Conservation (phyloP, 2,888 invertebrate species). For the Amphimallon solstitiale region DNA sequence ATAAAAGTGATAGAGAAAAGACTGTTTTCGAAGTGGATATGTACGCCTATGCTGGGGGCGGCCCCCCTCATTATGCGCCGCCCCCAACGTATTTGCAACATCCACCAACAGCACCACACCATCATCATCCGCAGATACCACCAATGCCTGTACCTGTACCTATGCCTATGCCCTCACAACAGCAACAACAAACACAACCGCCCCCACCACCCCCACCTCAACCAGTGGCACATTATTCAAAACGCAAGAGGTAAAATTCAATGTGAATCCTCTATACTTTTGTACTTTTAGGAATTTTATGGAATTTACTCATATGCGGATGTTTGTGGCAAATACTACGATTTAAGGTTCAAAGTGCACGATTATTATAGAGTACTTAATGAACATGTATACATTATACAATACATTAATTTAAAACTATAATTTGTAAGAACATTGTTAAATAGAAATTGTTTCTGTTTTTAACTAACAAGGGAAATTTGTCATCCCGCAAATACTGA, state of each 20-base stretch:
- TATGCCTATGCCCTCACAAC: conserved; percentile 52
- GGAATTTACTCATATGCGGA: conserved; percentile 5
- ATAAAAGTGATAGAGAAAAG: neutral
- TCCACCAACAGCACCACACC: conserved; percentile 60
- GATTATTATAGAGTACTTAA: too few species aligned
- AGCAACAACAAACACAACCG: conserved; percentile 47
- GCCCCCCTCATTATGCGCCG: conserved; percentile 63
- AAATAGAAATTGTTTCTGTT: too few species aligned
- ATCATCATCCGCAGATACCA: conserved; percentile 54
- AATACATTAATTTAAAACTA: too few species aligned
- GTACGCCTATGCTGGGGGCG: conserved; percentile 65
- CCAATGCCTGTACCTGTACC: conserved; percentile 50
- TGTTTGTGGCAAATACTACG: neutral
- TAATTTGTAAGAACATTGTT: too few species aligned
- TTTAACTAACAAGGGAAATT: too few species aligned
- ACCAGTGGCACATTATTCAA: conserved; percentile 62
- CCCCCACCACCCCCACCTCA: conserved; percentile 24
- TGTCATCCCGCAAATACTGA: too few species aligned
- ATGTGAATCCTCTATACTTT: neutral
- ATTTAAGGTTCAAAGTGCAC: neutral
- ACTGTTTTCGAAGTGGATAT: conserved; percentile 55
- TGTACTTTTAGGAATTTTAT: neutral
- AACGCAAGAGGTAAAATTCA: conserved; percentile 61
- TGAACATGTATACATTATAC: too few species aligned
- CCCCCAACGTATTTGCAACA: conserved; percentile 63